A percentile compares a stretch with the other conserved stretches of the same genome.
Conservation (phyloP, 2,888 invertebrate genomes). For the Epinotia bilunana region DNA sequence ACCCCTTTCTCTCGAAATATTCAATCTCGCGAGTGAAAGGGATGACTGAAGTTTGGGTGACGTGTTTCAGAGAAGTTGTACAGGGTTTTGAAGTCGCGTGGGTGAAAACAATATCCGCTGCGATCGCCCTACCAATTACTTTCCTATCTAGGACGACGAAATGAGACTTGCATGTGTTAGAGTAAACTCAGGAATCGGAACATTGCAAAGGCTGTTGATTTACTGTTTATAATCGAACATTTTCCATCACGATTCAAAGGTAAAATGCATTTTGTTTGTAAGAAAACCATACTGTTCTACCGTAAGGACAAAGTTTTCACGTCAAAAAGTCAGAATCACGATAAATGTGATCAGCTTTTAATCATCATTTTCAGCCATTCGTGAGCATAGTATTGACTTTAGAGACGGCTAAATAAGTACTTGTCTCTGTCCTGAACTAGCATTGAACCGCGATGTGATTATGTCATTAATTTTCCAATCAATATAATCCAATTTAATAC, state of each 20-base stretch:
- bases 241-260: background rate
- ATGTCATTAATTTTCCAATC: too few relatives aligned
- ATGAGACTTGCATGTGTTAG: slow-evolving; percentile 12
- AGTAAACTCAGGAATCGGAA: background rate
- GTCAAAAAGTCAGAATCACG: too few relatives aligned
- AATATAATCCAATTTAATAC: too few relatives aligned
- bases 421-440: too few relatives aligned
- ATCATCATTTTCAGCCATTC: too few relatives aligned
- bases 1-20: background rate
- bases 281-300: too few relatives aligned
- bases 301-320: too few relatives aligned
- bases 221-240: background rate
- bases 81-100: slow-evolving; percentile 60
- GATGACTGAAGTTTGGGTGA: background rate
- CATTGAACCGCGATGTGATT: too few relatives aligned
- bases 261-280: too few relatives aligned
- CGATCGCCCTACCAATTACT: slow-evolving; percentile 59
- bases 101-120: slow-evolving; percentile 65
- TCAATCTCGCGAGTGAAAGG: background rate
- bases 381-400: too few relatives aligned
- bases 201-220: background rate
- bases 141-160: slow-evolving; percentile 32
- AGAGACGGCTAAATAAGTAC: too few relatives aligned
- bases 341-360: too few relatives aligned
- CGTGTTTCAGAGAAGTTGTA: slow-evolving; percentile 4